Base-by-base conservation (phyloP, 30 jellyfish, hydroid and myxozoan species). In the Aurelia sp. region DNA sequence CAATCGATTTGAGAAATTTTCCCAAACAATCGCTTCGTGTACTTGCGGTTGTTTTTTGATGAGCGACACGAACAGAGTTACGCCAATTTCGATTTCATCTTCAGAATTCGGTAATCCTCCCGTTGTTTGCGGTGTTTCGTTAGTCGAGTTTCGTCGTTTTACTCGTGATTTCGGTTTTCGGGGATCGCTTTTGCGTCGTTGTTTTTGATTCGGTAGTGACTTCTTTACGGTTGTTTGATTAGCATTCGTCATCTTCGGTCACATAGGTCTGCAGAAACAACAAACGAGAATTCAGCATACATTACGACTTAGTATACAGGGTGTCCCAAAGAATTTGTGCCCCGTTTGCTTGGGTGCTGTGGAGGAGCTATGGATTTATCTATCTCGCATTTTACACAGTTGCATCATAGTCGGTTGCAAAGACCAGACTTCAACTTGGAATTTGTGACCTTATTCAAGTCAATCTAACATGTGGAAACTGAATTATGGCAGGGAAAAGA, bases 181-280 rank as follows among this genome's bases (percentile, higher is more conserved):
- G 40, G 92, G 81, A 55, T 82, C 92, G 40, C 85, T 59, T 73
- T 82, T 82, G 18, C 92, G 85, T 63, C 92, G 47, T 19, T 55
- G 92, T 78, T 82, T 82, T 62, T 82, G 92, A 48, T 48, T 71
- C 53, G 92, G 92, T 20, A 82, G 64, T 11, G 92, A 82, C 40
- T 82, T 82, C 92, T 82, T 82, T 30, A 82, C 85, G 12, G 68
- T 82, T 62, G 51, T 44, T 18, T 84, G 18, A 60, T 71, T 82
- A 4, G 85, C 73, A 69, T 82, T 82, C 64, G 92, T 82, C 92
- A 82, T 82, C 31, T 58, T 70, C 22, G 33, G 13, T 59, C 69
- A 59, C 69, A 59, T 59, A 59, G 33, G 69, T 59, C 69, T 59
- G 33, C 6, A 12, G 33, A 21, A 59, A 6, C 3, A 59, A 10